Base-by-base conservation (phyloP, 2,113 vertebrate genomes). In the Cavia aperea region DNA sequence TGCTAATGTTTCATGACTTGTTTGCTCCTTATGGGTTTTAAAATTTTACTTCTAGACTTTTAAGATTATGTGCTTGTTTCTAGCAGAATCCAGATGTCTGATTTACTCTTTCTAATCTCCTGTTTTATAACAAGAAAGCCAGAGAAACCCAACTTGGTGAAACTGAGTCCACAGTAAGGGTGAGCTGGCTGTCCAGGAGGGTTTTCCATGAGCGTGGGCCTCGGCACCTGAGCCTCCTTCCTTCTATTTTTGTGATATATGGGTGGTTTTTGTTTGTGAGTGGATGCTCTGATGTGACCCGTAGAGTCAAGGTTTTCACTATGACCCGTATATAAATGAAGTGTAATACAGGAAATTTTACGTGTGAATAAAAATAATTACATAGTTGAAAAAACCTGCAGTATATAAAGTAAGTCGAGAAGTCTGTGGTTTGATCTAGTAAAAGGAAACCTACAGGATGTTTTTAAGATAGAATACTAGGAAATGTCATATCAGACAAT, bases 41-140 rank as follows among this genome's bases (percentile, higher is more conserved):
- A 75, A 83, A 43, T 54, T 79, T 75, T 68, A 46, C 18, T 36
- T 81, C 3, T 82, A 91, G 58, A 73, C n/a, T 54, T 95, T 81
- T 81, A 72, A 54, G 15, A 49, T 51, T 83, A 18, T 68, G 12
- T 95, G 31, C 66, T 29, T 90, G 2, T 36, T 36, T 87, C 33
- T 88, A 81, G 36, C 70, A 63, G 49, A 82, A 85, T 81, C 70
- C 60, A 60, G 33, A 94, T 84, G 23, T 94, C 36, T 92, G 51
- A 91, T 70, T 60, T 72, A 94, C 13, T 70, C 73, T 92, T 90
- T 90, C 60, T 92, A 72, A 85, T 65, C 33, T 78, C 15, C 43
- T 51, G 36, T 94, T 92, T 73, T 62, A 73, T 93, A 54, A 86
- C 65, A 93, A 39, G 8, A 88, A 90, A 94, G 54, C 13, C 16